phyloP scores from a whole-genome alignment of 2,888 invertebrate genomes.

The Pandemis corylana region DNA sequence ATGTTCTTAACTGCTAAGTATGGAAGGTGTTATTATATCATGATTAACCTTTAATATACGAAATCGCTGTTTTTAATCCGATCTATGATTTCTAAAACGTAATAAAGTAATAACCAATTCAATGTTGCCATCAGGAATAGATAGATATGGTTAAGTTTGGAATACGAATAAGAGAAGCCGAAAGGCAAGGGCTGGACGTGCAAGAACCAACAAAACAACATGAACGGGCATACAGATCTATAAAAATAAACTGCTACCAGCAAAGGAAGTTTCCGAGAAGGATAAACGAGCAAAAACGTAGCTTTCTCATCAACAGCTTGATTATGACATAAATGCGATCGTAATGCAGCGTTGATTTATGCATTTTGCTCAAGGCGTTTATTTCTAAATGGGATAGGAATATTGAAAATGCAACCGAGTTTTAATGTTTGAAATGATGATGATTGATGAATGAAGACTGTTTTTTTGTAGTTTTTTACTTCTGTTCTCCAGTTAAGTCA shows the following conservation, averaged over 20 bases:
- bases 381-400: not conserved
- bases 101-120: not conserved
- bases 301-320: constrained; percentile 37
- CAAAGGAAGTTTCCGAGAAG: constrained; percentile 19
- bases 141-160: no score
- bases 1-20: not conserved
- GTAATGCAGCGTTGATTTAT: no score
- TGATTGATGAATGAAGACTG: not conserved
- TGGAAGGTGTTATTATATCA: no score
- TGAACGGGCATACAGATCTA: constrained; percentile 3
- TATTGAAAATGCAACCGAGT: not conserved
- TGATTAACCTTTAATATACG: no score
- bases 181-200: not conserved
- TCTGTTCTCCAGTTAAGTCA: not conserved
- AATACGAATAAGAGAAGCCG: not conserved
- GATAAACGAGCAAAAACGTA: constrained; percentile 38
- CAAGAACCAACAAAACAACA: not conserved
- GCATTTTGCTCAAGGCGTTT: no score
- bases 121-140: not conserved
- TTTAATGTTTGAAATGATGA: not conserved
- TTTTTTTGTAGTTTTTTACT: not conserved
- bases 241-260: constrained; percentile 11
- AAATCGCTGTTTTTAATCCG: not conserved
- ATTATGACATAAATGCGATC: constrained; percentile 20
- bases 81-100: not conserved